Conservation (phyloP, 2,113 vertebrate genomes). For the Oncorhynchus kisutch region DNA sequence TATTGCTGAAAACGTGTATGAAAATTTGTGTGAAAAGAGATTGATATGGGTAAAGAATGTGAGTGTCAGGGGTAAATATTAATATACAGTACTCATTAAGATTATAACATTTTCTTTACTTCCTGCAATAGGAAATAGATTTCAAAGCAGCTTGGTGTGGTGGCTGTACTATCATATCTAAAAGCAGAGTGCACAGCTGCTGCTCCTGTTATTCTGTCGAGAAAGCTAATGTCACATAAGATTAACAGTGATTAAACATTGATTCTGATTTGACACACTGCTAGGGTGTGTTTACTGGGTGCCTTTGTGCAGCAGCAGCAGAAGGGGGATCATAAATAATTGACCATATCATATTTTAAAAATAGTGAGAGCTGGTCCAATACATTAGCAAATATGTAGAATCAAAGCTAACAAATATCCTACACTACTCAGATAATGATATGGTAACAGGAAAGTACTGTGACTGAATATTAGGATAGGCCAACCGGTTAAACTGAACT, state of each 20-base stretch:
- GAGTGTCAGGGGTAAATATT: too few relatives aligned
- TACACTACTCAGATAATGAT: neutral
- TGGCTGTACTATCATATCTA: neutral
- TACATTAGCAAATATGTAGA: neutral
- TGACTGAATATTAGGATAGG: neutral
- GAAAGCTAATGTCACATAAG: conserved; percentile 5
- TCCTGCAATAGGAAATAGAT: too few relatives aligned
- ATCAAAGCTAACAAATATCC: neutral
- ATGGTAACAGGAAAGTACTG: neutral
- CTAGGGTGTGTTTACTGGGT: neutral
- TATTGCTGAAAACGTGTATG: too few relatives aligned
- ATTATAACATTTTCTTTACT: too few relatives aligned
- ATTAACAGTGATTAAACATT: conserved; percentile 16
- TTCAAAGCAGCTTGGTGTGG: too few relatives aligned
- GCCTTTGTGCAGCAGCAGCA: neutral
- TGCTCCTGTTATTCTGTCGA: neutral
- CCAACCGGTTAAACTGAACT: neutral
- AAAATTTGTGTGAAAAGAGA: too few relatives aligned
- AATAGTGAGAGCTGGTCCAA: neutral
- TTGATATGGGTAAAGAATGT: too few relatives aligned
- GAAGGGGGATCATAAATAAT: conserved; percentile 1
- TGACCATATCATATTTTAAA: conserved; percentile 2
- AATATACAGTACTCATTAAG: too few relatives aligned
- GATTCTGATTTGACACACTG: neutral
- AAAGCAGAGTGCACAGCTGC: neutral